Base-by-base conservation (phyloP, 2,113 vertebrate species). In the Pteropus alecto region DNA sequence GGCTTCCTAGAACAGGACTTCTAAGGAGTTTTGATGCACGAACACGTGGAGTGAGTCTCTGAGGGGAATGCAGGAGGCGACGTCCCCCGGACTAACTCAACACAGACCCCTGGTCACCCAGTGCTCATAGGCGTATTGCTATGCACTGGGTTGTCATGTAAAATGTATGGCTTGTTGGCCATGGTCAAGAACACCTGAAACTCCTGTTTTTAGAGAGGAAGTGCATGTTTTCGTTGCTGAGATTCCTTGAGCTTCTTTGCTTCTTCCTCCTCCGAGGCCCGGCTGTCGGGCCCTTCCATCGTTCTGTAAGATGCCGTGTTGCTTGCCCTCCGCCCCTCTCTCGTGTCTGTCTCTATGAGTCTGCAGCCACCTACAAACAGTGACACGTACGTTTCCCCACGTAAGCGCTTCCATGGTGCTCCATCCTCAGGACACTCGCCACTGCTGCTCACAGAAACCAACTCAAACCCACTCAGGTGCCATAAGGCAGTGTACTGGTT, bases 311-410 rank as follows among this genome's bases (percentile, higher is more conserved):
- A 41, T 46, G 5, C 24, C 24, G 4, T 26, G 28, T 63, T 16
- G 76, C 35, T 48, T 48, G 19, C 46, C 0, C 0, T 16, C 4
- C 38, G 0, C 28, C 38, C 16, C 7, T 24, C 48, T 35, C 26
- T 38, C 58, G 30, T 56, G 58, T 65, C 33, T 60, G 33, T 38
- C 46, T n/a, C 14, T 41, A 9, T 21, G 15, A 60, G 16, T n/a
- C 68, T 33, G 13, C 12, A 26, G 60, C 51, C 3, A 2, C 41
- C 65, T 15, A 7, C 33, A 41, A 43, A 35, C 30, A 35, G 24
- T 6, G 48, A 9, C 0, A 0, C 22, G 7, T 4, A 21, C 67
- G 28, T 35, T 16, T 30, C 43, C 30, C 58, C 86, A 70, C 3
- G 1, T 35, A 24, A 35, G 58, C 2, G 33, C 18, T 12, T 58